phyloP scores from a whole-genome alignment of 1,140 invertebrate genomes.

The Zophobas atratus region DNA sequence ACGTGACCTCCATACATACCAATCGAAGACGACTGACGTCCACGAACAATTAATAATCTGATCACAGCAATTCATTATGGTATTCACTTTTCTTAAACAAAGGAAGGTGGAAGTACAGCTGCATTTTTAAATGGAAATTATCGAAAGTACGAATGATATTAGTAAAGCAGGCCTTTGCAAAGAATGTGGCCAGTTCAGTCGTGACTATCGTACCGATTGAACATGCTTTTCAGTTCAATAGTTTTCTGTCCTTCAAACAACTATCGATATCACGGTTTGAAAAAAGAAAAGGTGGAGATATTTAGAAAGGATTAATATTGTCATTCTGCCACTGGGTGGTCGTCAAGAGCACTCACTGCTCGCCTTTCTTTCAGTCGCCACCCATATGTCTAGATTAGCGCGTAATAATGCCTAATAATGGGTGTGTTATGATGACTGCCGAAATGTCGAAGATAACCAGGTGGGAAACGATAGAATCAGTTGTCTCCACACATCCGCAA shows the following conservation, averaged over 20 bases:
- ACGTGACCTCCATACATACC: slow-evolving; percentile 26
- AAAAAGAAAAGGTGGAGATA: slow-evolving; percentile 8
- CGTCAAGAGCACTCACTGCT: slow-evolving; percentile 9
- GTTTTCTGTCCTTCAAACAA: slow-evolving; percentile 3
- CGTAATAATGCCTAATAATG: no score
- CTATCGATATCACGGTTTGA: neutral
- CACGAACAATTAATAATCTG: slow-evolving; percentile 12
- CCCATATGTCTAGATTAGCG: no score
- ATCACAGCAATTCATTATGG: neutral
- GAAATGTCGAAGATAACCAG: slow-evolving; percentile 22
- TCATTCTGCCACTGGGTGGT: slow-evolving; percentile 15
- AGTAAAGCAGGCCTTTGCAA: neutral
- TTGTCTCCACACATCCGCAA: slow-evolving; percentile 14
- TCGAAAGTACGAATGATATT: neutral
- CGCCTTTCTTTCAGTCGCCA: slow-evolving; percentile 7
- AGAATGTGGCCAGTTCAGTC: slow-evolving; percentile 1
- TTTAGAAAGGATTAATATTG: slow-evolving; percentile 27
- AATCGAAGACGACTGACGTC: slow-evolving; percentile 3
- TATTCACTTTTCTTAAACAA: no score
- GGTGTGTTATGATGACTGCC: neutral
- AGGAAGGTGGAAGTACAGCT: no score
- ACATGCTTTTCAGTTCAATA: slow-evolving; percentile 15
- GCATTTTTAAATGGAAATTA: neutral
- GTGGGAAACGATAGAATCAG: slow-evolving; percentile 9
- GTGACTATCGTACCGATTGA: slow-evolving; percentile 1